These are phyloP conservation scores for Callipepla californica DNA, from an alignment of 2,113 vertebrate genomes.

Conservation along the genomic window DNA sequence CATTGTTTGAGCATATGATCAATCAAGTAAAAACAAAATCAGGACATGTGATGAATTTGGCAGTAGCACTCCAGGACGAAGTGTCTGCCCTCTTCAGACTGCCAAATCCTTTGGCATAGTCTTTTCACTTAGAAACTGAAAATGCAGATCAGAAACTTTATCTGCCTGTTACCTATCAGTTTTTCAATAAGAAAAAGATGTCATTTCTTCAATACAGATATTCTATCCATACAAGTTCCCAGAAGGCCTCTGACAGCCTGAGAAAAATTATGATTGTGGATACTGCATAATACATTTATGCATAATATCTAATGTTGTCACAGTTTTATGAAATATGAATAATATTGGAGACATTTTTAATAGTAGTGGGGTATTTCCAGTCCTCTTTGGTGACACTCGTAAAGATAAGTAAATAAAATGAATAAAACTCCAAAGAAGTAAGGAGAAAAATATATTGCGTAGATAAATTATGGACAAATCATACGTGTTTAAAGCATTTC, in stretches of 20 bases:
- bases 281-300: background rate
- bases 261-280: constrained; percentile 18
- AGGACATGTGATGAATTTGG: background rate
- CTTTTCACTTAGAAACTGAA: background rate
- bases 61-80: background rate
- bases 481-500: background rate
- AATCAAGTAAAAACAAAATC: background rate
- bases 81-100: background rate
- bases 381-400: background rate
- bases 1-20: background rate
- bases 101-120: background rate
- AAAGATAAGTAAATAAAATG: background rate
- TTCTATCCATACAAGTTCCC: background rate
- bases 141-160: constrained; percentile 27
- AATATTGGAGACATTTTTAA: constrained; percentile 11
- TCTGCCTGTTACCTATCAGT: background rate
- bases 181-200: constrained; percentile 23
- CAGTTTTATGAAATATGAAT: constrained; percentile 21
- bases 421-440: background rate
- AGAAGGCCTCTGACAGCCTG: constrained; percentile 2
- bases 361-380: background rate
- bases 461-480: background rate
- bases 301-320: constrained; percentile 8
- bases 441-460: background rate
- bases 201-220: constrained; percentile 11